Percentiles rank a stretch among this genome's conserved stretches.
phyloP scores from a whole-genome alignment of 2,797 vertebrate genomes.

The Sternotherus odoratus region DNA sequence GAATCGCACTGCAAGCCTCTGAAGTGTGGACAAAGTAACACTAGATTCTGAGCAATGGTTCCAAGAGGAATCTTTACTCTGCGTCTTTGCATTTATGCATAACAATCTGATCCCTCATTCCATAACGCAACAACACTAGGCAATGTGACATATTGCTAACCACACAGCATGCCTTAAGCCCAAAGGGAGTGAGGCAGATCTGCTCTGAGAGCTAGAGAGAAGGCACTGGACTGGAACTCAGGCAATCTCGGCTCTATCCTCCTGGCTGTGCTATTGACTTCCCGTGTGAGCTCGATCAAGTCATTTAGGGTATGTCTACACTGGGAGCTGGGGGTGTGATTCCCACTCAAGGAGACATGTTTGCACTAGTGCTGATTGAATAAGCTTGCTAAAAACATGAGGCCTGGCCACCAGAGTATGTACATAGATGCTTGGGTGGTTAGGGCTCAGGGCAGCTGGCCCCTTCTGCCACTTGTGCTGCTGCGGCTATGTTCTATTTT shows the following conservation, averaged over 20 bases:
- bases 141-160: background rate
- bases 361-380: background rate
- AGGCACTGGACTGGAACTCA: background rate
- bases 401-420: background rate
- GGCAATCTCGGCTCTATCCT: background rate
- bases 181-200: background rate
- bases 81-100: background rate
- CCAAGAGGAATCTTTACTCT: background rate
- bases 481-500: background rate
- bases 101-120: background rate
- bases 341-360: background rate
- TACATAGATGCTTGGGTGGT: background rate
- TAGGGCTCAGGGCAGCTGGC: background rate
- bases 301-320: background rate
- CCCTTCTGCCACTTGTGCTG: background rate
- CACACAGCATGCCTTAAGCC: too few species aligned
- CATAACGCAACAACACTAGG: too few species aligned
- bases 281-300: background rate
- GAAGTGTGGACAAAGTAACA: accelerated
- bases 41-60: background rate
- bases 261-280: background rate
- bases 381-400: background rate
- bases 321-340: background rate
- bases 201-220: background rate
- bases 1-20: background rate